Evolutionary conservation across 2,113 vertebrate species (phyloP), one percentile per base, ranked within the genome.

Genomic region (Athene cunicularia): DNA sequence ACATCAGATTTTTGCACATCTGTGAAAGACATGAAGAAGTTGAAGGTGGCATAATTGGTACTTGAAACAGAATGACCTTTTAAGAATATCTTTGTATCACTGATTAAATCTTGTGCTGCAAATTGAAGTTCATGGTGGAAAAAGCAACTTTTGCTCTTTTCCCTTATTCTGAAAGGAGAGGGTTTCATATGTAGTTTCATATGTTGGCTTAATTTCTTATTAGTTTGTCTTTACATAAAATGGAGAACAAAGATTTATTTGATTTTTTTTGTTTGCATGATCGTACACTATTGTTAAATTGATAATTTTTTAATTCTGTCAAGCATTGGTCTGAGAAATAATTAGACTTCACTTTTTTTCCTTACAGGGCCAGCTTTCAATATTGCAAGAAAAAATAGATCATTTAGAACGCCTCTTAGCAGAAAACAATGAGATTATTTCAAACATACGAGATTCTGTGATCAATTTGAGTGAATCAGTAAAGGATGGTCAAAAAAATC

Each of bases 401-500:
- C 98, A 98, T 76, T 97, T 99, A 91, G 99, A 99, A 93, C 98
- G 88, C 39, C 98, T 99, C 50, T 97, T 99, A 63, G 98, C 98
- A 11, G 98, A 99, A 98, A 99, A 99, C 98, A 99, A 99, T 97
- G 98, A 98, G 35, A 98, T 99, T 95, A 99, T 99, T 96, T 98
- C 98, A 89, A 98, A 98, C 66, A 99, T 99, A 96, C 98, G 98
- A 8, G 99, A 99, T 95, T 98, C 99, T 5, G 98, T 99, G 77
- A 98, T 99, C 86, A 99, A 98, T 90, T 96, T 98, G 80, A 99
- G 98, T 88, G 98, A 98, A 91, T 98, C 98, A 64, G 98, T 98
- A 90, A 98, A 98, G 79, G 98, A 99, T 39, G 98, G 97, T 32
- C 94, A 97, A 23, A 98, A 97, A 80, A 86, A 83, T 81, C 92